These are phyloP conservation scores for Euzetes globulus DNA, from an alignment of 2,888 invertebrate genomes.

Conservation along the genomic window DNA sequence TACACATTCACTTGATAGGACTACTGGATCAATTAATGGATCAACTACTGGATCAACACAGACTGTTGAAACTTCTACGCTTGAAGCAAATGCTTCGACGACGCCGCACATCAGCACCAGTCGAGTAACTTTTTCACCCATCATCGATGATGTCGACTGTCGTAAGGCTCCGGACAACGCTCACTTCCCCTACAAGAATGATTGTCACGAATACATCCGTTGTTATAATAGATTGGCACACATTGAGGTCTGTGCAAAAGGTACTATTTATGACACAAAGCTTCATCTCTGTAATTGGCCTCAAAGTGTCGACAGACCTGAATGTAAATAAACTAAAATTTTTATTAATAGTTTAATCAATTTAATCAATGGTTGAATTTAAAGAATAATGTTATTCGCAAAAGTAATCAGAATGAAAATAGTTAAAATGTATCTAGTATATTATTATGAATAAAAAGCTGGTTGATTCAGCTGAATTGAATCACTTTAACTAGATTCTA, in stretches of 20 bases:
- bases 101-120: background rate
- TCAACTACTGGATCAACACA: too few species aligned
- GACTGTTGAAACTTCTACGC: too few species aligned
- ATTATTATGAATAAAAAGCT: too few species aligned
- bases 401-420: too few species aligned
- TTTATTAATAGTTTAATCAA: background rate
- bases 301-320: slow-evolving; percentile 7
- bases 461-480: too few species aligned
- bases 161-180: background rate
- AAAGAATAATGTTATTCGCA: too few species aligned
- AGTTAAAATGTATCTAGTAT: too few species aligned
- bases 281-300: slow-evolving; percentile 30
- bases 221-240: slow-evolving; percentile 19
- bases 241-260: slow-evolving; percentile 12
- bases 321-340: background rate
- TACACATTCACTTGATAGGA: too few species aligned
- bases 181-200: slow-evolving; percentile 17
- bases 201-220: slow-evolving; percentile 28
- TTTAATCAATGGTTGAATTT: too few species aligned
- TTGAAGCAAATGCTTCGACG: too few species aligned
- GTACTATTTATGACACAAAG: slow-evolving; percentile 17
- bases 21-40: too few species aligned
- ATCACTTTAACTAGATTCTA: too few species aligned
- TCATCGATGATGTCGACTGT: slow-evolving; percentile 14
- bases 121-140: background rate